Base-by-base conservation (phyloP, 2,797 vertebrate genomes). In the Fistularia tabacaria region DNA sequence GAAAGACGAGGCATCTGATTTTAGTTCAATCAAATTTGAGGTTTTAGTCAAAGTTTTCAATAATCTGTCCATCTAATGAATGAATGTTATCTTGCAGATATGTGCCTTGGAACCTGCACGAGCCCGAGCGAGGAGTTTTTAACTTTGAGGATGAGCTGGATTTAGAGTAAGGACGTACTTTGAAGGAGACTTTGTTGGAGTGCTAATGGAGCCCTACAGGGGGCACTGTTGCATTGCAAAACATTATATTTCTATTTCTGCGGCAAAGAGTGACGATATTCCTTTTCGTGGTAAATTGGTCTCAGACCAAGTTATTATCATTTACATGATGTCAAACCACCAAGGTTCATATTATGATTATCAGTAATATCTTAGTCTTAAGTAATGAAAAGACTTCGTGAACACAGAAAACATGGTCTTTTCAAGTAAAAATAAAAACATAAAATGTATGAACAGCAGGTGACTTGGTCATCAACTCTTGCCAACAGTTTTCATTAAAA, bases 21-120 rank as follows among this genome's bases (percentile, higher is more conserved):
- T 45, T 3, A 45, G 43, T 7, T 6, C 11, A 12, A 12, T 13
- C 10, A 11, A 13, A 13, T 6, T 45, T 45, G 11, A 12, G 14
- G 43, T 10, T 45, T 45, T 45, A 11, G 25, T 25, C 43, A 6
- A 6, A 6, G 11, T 45, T 45, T 12, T 45, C 7, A 12, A 7
- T 13, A 5, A 7, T 45, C 14, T 45, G 11, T 45, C 14, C 14
- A 12, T 7, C 14, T 45, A 13, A 12, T 45, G 9, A 45, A 45
- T 10, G 14, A 45, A 25, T 15, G 14, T 38, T 0, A 10, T 38
- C 15, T 62, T 77, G n/a, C 79, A 97, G 95, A 51, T 98, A 97
- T 0, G 90, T 98, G 14, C 92, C 95, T 0, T 97, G 95, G 95
- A 97, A 96, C 80, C 88, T 96, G 38, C 95, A 98, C 0, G 95